Conservation (phyloP, 35 echinoderm and acorn worm genomes). For the Nesometra sesokonis region DNA sequence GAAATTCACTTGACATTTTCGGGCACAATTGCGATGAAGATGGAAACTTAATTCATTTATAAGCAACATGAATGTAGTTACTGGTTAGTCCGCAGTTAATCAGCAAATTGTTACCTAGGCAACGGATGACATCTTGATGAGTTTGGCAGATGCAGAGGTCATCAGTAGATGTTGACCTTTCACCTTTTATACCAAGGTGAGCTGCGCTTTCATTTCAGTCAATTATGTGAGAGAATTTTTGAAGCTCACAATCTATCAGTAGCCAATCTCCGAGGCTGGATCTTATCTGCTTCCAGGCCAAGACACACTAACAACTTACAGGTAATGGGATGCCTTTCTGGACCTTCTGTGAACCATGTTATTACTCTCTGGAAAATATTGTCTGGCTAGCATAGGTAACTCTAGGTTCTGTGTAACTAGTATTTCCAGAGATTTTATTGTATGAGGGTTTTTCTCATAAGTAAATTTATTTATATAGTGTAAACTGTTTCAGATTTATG, state of each 20-base stretch:
- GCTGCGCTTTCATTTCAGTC: neutral
- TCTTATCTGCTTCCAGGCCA: neutral
- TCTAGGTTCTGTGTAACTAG: too few species aligned
- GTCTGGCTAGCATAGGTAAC: too few species aligned
- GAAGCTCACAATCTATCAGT: neutral
- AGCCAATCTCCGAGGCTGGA: neutral
- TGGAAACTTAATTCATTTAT: neutral
- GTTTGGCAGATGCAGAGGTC: neutral
- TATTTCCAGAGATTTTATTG: too few species aligned
- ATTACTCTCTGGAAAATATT: too few species aligned
- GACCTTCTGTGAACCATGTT: neutral
- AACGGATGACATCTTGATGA: neutral
- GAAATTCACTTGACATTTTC: too few species aligned
- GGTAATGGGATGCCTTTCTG: neutral
- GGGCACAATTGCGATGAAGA: too few species aligned
- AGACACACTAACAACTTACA: neutral
- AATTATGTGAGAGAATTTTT: neutral
- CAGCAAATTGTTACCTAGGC: neutral
- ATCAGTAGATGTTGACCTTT: neutral
- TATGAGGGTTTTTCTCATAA: too few species aligned
- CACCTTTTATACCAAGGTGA: neutral
- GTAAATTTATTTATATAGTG: too few species aligned
- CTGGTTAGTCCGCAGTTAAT: neutral
- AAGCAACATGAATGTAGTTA: neutral
- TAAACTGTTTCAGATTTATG: too few species aligned